These are phyloP conservation scores for Halcyon malimbica DNA, from an alignment of 2,113 vertebrate genomes.

Conservation along the genomic window DNA sequence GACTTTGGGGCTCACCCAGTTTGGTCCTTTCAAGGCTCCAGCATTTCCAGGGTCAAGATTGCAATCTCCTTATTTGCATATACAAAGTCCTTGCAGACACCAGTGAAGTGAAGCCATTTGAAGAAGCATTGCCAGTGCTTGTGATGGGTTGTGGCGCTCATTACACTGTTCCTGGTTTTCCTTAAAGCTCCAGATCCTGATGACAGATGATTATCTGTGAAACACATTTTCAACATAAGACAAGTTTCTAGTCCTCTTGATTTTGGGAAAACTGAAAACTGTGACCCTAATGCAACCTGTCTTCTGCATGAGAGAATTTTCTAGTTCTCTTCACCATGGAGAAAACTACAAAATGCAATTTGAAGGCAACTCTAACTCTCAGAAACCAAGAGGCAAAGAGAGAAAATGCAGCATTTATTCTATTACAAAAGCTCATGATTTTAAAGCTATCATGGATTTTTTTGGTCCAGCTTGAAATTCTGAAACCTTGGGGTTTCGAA, in stretches of 20 bases:
- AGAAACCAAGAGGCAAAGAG: not conserved
- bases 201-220: slow-evolving; percentile 25
- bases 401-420: not conserved
- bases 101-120: not conserved
- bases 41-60: not conserved
- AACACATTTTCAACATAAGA: not conserved
- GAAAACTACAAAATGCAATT: not conserved
- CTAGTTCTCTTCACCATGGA: not conserved
- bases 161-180: not conserved
- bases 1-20: not conserved
- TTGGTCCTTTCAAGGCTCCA: not conserved
- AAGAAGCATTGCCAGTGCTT: not conserved
- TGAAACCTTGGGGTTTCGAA: not conserved
- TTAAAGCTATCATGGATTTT: not conserved
- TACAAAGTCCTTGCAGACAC: not conserved
- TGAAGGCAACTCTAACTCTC: not conserved
- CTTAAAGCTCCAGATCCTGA: slow-evolving; percentile 5
- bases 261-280: not conserved
- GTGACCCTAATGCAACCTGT: not conserved
- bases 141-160: not conserved
- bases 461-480: not conserved
- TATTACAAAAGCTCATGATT: not conserved
- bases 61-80: not conserved
- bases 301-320: not conserved
- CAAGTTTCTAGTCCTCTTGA: not conserved